Conservation (phyloP, 2,888 invertebrate genomes). For the Papilio protenor region DNA sequence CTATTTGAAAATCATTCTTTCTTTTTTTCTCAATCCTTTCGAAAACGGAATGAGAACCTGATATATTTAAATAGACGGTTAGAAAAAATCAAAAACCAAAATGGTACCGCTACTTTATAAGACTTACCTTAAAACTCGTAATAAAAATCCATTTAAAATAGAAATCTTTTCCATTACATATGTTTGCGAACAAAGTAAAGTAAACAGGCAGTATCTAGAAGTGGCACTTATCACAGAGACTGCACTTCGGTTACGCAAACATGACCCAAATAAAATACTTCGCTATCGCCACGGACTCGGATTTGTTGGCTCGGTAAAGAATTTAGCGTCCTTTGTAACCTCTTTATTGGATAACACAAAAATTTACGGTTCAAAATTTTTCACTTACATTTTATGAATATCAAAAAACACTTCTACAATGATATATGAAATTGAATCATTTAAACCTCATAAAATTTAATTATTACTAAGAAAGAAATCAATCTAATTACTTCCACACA, state of each 20-base stretch:
- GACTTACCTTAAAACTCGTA: neutral
- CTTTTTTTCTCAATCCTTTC: neutral
- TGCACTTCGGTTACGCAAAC: slow-evolving; percentile 52
- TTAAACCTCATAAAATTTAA: neutral
- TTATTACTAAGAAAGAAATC: no score
- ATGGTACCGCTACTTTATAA: neutral
- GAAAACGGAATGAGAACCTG: no score
- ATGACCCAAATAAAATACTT: slow-evolving; percentile 73
- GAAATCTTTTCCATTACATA: slow-evolving; percentile 33
- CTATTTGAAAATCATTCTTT: neutral
- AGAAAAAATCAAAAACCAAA: neutral
- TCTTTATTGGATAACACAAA: slow-evolving; percentile 21
- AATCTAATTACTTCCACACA: no score
- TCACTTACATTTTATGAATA: neutral
- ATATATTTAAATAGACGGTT: neutral
- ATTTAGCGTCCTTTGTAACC: slow-evolving; percentile 54
- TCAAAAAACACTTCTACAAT: neutral
- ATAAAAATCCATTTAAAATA: slow-evolving; percentile 20
- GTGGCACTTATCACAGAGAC: slow-evolving; percentile 54
- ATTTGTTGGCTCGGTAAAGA: slow-evolving; percentile 70
- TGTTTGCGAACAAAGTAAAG: slow-evolving; percentile 37
- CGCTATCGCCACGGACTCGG: slow-evolving; percentile 58
- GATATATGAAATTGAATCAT: neutral
- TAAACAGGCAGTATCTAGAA: slow-evolving; percentile 50
- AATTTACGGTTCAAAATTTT: slow-evolving; percentile 13